These are phyloP conservation scores for Eilema depressum DNA, from an alignment of 2,888 invertebrate genomes.

Conservation along the genomic window DNA sequence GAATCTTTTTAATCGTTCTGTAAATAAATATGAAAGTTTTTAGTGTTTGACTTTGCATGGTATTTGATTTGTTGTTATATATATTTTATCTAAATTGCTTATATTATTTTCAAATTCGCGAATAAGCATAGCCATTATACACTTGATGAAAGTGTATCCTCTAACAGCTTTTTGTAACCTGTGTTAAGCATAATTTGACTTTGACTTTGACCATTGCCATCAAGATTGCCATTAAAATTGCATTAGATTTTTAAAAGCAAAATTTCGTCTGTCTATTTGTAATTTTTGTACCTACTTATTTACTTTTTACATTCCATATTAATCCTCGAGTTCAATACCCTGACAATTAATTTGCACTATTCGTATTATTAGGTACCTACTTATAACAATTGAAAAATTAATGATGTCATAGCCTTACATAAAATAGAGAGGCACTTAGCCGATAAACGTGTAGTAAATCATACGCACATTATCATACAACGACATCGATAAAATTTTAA, in stretches of 20 bases:
- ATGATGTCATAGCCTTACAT: neutral
- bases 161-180: no score
- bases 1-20: constrained; percentile 58
- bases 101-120: neutral
- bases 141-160: no score
- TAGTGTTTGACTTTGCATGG: constrained; percentile 19
- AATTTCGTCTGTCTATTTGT: no score
- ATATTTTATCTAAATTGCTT: no score
- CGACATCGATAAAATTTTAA: constrained; percentile 49
- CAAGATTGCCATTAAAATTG: no score
- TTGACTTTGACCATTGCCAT: no score
- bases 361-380: neutral
- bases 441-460: neutral
- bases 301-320: neutral
- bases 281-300: neutral
- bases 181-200: no score
- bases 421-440: neutral
- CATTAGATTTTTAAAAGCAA: no score
- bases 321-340: neutral
- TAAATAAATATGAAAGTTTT: constrained; percentile 49
- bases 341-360: neutral
- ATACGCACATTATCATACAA: neutral
- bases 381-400: neutral
- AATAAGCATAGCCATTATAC: no score
- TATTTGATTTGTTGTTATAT: constrained; percentile 26